Conservation (phyloP, 2,113 vertebrate genomes). For the Rhinogobius similis region DNA sequence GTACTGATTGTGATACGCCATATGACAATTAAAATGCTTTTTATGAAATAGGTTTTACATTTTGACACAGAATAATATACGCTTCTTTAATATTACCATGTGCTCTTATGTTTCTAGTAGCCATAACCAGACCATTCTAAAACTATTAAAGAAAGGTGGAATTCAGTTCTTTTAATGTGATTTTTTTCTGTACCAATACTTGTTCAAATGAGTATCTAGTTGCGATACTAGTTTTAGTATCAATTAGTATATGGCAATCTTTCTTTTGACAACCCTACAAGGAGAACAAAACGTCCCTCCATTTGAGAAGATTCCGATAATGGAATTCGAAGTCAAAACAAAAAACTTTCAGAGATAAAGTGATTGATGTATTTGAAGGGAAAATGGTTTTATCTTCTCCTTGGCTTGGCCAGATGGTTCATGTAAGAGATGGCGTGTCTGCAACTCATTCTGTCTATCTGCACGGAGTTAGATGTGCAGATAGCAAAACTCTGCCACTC, state of each 20-base stretch:
- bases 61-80: no score
- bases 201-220: no score
- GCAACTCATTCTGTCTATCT: constrained; percentile 67
- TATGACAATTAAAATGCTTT: no score
- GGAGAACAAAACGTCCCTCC: constrained; percentile 41
- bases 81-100: no score
- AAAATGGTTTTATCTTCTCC: constrained; percentile 46
- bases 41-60: no score
- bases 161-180: background rate
- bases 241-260: background rate
- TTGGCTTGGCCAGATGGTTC: constrained; percentile 53
- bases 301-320: constrained; percentile 8
- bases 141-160: background rate
- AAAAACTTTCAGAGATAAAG: constrained; percentile 37
- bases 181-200: background rate
- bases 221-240: background rate
- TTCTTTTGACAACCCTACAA: constrained; percentile 2
- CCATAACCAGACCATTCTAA: background rate
- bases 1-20: background rate
- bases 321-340: constrained; percentile 26
- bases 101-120: background rate
- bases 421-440: constrained; percentile 68
- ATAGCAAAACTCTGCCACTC: constrained; percentile 65
- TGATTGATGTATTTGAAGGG: constrained; percentile 34
- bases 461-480: constrained; percentile 60